These are phyloP conservation scores for Emesis furor DNA, from an alignment of 2,888 invertebrate genomes.

Conservation along the genomic window DNA sequence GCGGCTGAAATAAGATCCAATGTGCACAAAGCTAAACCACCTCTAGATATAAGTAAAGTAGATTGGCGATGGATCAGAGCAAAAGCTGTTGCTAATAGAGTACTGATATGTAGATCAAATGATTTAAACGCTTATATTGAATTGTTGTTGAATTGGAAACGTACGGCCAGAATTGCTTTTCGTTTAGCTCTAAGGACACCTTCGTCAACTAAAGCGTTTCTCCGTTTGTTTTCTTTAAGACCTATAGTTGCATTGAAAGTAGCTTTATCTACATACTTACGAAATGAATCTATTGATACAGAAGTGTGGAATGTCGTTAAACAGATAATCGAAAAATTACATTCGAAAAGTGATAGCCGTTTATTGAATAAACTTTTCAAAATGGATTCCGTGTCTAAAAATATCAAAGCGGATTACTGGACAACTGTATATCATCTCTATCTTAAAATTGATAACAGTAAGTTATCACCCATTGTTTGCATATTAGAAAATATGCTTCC, in stretches of 20 bases:
- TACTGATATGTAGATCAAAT: conserved; percentile 75
- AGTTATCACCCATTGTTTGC: conserved; percentile 72
- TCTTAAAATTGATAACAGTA: conserved; percentile 61
- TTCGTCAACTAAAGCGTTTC: conserved; percentile 70
- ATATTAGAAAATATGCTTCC: conserved; percentile 76
- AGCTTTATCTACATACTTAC: conserved; percentile 75
- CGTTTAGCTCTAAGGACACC: conserved; percentile 76
- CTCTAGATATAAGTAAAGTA: conserved; percentile 75
- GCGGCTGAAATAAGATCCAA: conserved; percentile 79
- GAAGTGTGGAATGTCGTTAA: conserved; percentile 81
- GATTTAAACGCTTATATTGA: conserved; percentile 74
- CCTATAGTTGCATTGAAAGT: conserved; percentile 79
- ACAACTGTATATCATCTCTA: conserved; percentile 76
- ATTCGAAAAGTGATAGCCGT: conserved; percentile 59
- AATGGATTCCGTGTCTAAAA: conserved; percentile 73
- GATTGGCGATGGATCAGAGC: conserved; percentile 80
- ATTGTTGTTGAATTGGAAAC: conserved; percentile 77
- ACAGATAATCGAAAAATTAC: conserved; percentile 74
- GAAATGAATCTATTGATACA: conserved; percentile 68
- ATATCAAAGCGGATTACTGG: conserved; percentile 80
- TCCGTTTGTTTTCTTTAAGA: conserved; percentile 72
- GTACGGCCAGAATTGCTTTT: conserved; percentile 78
- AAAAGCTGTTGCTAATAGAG: conserved; percentile 80
- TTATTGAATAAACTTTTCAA: conserved; percentile 52
- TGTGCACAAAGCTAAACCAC: conserved; percentile 79